A percentile compares a stretch with the other conserved stretches of the same genome.
Evolutionary conservation across 2,888 invertebrate genomes (phyloP).

Genomic region (Bibio marci): DNA sequence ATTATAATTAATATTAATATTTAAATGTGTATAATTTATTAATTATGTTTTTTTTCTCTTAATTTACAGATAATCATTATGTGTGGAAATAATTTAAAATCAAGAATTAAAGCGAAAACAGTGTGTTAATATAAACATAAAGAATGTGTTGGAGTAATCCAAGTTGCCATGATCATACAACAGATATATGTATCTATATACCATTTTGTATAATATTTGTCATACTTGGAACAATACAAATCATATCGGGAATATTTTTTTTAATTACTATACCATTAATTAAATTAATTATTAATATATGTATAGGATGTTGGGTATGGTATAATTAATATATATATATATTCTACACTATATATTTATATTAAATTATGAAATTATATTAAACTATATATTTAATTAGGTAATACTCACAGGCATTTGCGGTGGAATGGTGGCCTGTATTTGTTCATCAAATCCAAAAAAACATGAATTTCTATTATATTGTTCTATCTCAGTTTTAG

Average conservation of each 20-base stretch:
- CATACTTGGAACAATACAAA: slow-evolving; percentile 31
- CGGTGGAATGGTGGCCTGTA: slow-evolving; percentile 31
- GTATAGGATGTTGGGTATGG: slow-evolving; percentile 35
- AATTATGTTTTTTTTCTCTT: no score
- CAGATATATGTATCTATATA: slow-evolving; percentile 22
- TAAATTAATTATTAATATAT: slow-evolving; percentile 31
- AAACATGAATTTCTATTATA: slow-evolving; percentile 32
- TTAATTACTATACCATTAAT: slow-evolving; percentile 32
- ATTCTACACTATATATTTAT: no score
- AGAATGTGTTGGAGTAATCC: not conserved
- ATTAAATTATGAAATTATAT: no score
- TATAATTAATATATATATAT: slow-evolving; percentile 1
- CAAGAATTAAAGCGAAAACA: no score
- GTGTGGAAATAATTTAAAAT: no score
- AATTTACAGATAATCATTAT: no score
- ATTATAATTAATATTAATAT: no score
- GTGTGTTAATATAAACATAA: no score
- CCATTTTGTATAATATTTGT: slow-evolving; percentile 33
- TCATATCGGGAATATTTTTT: slow-evolving; percentile 34
- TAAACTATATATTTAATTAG: slow-evolving; percentile 26
- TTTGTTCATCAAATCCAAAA: slow-evolving; percentile 26
- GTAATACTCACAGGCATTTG: slow-evolving; percentile 32
- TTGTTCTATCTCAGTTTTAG: slow-evolving; percentile 21
- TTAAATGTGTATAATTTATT: no score
- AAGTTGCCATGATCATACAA: slow-evolving; percentile 1